Conservation (phyloP, 2,888 invertebrate species). For the Tipula lateralis region DNA sequence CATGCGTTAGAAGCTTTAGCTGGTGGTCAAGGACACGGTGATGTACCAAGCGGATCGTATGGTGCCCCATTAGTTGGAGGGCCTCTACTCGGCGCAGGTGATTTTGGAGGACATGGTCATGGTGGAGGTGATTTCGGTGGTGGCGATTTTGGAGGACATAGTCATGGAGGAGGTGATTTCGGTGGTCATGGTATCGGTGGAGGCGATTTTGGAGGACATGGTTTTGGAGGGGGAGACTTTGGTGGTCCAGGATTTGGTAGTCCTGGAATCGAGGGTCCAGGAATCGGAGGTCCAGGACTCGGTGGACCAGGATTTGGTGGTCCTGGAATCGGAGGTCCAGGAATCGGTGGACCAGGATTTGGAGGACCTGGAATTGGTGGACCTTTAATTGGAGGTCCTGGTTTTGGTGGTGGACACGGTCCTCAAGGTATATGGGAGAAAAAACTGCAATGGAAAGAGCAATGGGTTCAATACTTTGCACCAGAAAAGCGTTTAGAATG, state of each 20-base stretch:
- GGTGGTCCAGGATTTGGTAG: constrained; percentile 36
- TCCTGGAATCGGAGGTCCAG: not conserved
- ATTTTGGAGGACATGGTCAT: not conserved
- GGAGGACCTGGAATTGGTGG: not conserved
- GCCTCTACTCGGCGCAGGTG: not conserved
- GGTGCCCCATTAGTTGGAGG: not conserved
- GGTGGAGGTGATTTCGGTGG: constrained; percentile 36
- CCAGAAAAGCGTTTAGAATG: constrained; percentile 67
- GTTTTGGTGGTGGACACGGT: constrained; percentile 39
- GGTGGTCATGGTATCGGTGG: constrained; percentile 44
- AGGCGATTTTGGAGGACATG: constrained; percentile 40
- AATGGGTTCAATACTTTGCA: constrained; percentile 67
- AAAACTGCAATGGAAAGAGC: constrained; percentile 77
- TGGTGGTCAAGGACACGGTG: constrained; percentile 4
- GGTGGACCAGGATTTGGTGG: constrained; percentile 44
- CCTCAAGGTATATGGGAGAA: constrained; percentile 68
- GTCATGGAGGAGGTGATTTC: constrained; percentile 38
- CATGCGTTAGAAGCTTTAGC: not conserved
- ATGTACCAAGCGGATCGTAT: not conserved
- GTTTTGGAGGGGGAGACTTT: constrained; percentile 39
- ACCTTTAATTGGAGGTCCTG: not conserved
- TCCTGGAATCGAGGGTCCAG: constrained; percentile 36
- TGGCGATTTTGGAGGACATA: constrained; percentile 40
- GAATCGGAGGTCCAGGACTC: constrained; percentile 38
- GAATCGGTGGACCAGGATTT: not conserved